Evolutionary conservation across 2,888 invertebrate species (phyloP).

Genomic region (Lasius fuliginosus): DNA sequence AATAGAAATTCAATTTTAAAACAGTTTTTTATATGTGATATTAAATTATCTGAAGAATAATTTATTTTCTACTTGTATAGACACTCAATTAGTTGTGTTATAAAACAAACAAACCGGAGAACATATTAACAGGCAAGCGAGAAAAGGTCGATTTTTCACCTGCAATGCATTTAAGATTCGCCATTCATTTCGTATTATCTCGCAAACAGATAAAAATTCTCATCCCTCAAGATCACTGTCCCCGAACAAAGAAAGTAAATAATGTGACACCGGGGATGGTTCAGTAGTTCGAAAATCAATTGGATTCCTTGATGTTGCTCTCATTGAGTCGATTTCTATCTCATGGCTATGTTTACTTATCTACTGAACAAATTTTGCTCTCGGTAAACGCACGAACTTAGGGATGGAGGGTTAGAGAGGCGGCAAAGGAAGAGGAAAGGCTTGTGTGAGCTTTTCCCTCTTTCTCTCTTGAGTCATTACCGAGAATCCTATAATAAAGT

Average conservation of each 20-base stretch:
- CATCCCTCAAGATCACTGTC: background rate
- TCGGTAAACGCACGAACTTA: background rate
- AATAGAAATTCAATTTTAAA: too few species aligned
- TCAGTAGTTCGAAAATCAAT: background rate
- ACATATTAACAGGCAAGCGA: too few species aligned
- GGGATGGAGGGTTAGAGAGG: background rate
- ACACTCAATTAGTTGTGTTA: too few species aligned
- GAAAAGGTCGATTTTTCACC: background rate
- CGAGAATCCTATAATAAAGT: conserved; percentile 70
- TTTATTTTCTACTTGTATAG: too few species aligned
- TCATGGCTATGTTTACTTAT: background rate
- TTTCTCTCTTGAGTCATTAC: conserved; percentile 70
- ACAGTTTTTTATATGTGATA: too few species aligned
- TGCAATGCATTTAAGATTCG: background rate
- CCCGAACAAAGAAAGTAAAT: background rate
- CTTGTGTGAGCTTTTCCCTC: background rate
- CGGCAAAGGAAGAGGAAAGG: background rate
- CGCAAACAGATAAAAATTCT: background rate
- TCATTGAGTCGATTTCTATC: background rate
- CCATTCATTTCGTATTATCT: background rate
- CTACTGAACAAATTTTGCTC: conserved; percentile 7
- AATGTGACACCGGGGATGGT: background rate
- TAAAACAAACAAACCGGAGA: too few species aligned
- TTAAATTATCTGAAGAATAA: too few species aligned
- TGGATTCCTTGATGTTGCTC: background rate